A percentile compares a stretch with the other conserved stretches of the same genome.
Evolutionary conservation across 2,888 invertebrate genomes (phyloP).

Genomic region (Leptopilina myrica): DNA sequence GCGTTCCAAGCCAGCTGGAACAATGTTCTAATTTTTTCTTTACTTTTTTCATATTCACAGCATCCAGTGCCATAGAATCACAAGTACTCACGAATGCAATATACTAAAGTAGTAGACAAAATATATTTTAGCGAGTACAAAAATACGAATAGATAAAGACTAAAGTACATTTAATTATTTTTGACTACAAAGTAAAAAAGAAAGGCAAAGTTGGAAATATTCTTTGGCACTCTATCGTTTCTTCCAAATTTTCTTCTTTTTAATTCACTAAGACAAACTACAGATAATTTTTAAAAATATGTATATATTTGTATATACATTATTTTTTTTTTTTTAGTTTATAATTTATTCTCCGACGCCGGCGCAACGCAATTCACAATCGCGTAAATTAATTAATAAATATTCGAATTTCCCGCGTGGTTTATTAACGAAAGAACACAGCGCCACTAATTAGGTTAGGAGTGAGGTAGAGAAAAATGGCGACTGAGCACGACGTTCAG

Average conservation of each 20-base stretch:
- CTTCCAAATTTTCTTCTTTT: not conserved
- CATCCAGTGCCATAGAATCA: conserved; percentile 42
- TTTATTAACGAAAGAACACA: too few species aligned
- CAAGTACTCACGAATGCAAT: not conserved
- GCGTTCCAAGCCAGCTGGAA: conserved; percentile 67
- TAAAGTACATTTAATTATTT: not conserved
- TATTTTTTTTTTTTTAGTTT: not conserved
- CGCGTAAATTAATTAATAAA: too few species aligned
- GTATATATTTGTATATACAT: not conserved
- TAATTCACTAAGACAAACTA: not conserved
- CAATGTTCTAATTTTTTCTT: conserved; percentile 39
- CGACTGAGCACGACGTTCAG: too few species aligned
- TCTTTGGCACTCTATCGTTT: not conserved
- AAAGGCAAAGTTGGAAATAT: not conserved
- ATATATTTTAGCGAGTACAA: conserved; percentile 52
- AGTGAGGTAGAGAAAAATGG: too few species aligned
- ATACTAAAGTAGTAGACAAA: conserved; percentile 51
- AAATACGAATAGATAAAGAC: conserved; percentile 49
- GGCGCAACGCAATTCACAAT: conserved; percentile 20
- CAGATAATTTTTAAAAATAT: too few species aligned
- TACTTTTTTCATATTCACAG: conserved; percentile 3
- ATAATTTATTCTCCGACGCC: conserved; percentile 29
- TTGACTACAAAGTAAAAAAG: not conserved
- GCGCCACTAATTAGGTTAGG: too few species aligned
- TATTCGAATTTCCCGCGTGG: too few species aligned